A percentile compares a stretch with the other conserved stretches of the same genome.
Evolutionary conservation across 2,113 vertebrate genomes (phyloP).

Genomic region (Ailurus styani): DNA sequence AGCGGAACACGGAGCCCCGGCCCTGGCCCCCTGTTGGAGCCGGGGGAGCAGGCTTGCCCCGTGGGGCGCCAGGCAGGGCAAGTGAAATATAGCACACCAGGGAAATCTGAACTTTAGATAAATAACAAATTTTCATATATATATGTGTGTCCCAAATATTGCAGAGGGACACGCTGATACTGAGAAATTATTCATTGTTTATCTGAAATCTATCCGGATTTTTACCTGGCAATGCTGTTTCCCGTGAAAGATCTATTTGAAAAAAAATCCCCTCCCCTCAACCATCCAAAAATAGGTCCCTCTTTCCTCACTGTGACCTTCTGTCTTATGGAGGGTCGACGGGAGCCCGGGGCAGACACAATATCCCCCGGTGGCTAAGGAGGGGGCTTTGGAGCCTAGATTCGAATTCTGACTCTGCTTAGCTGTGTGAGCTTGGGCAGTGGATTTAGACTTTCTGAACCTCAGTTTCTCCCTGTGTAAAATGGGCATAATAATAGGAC

Average conservation of each 20-base stretch:
- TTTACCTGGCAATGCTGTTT: background rate
- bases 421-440: fast-evolving
- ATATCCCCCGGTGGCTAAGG: fast-evolving
- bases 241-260: background rate
- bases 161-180: fast-evolving
- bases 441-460: background rate
- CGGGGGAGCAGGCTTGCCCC: too few relatives aligned
- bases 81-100: fast-evolving
- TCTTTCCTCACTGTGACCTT: background rate
- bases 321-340: fast-evolving
- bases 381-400: too few relatives aligned
- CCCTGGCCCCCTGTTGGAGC: fast-evolving
- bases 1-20: fast-evolving
- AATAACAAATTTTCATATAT: too few relatives aligned
- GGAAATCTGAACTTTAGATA: background rate
- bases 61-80: fast-evolving
- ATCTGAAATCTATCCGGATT: background rate
- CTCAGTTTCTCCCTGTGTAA: background rate
- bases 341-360: fast-evolving
- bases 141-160: background rate
- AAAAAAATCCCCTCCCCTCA: too few relatives aligned
- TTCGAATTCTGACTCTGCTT: background rate
- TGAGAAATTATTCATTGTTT: background rate
- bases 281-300: fast-evolving
- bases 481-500: fast-evolving